Conservation (phyloP, 1,140 invertebrate species). For the Eumaeus atala region DNA sequence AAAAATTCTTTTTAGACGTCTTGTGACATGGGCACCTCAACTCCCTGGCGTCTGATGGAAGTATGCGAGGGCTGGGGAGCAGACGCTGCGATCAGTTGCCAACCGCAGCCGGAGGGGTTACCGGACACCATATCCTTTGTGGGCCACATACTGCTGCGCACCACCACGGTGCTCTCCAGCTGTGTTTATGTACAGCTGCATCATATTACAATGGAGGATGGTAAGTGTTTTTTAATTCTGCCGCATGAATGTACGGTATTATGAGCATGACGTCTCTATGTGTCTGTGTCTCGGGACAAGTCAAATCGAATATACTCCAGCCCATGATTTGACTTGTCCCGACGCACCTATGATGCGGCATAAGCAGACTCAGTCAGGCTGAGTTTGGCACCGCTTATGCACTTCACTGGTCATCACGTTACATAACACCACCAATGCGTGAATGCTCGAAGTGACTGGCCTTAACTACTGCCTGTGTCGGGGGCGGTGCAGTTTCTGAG, state of each 20-base stretch:
- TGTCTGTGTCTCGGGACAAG: too few species aligned
- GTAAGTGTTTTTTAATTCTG: conserved; percentile 29
- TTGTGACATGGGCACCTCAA: conserved; percentile 41
- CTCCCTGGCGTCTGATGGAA: conserved; percentile 55
- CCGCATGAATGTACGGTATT: background rate
- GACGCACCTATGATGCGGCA: too few species aligned
- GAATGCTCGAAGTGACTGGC: too few species aligned
- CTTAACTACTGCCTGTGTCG: too few species aligned
- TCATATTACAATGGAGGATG: conserved; percentile 40
- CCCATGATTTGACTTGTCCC: too few species aligned
- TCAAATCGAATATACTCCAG: too few species aligned
- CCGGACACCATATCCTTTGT: conserved; percentile 52
- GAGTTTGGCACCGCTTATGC: too few species aligned
- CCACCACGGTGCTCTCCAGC: conserved; percentile 34
- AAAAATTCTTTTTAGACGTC: conserved; percentile 32
- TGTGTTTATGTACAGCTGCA: conserved; percentile 56
- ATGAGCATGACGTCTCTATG: too few species aligned
- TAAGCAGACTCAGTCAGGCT: too few species aligned
- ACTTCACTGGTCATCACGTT: too few species aligned
- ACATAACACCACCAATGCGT: too few species aligned
- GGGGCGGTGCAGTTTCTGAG: too few species aligned
- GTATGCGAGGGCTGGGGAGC: conserved; percentile 61
- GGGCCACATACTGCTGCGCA: conserved; percentile 40
- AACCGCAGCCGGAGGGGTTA: conserved; percentile 38
- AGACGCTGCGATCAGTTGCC: conserved; percentile 41